These are phyloP conservation scores for Platysternon megacephalum DNA, from an alignment of 2,113 vertebrate genomes.

Conservation along the genomic window DNA sequence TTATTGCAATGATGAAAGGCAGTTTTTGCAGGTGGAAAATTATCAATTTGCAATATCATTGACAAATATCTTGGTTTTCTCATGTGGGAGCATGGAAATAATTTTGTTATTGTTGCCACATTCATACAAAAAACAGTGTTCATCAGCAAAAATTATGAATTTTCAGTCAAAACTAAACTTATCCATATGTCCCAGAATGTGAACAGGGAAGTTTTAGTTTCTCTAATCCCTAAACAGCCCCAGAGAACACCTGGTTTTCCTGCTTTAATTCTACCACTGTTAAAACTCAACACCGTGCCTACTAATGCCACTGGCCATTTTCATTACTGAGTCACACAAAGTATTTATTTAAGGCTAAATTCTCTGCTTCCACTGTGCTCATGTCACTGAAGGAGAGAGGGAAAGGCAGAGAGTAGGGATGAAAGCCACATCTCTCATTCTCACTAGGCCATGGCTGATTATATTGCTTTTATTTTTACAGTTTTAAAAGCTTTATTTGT, in stretches of 20 bases:
- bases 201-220: neutral
- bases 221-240: neutral
- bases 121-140: neutral
- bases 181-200: accelerated
- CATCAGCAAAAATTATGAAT: neutral
- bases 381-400: neutral
- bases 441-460: neutral
- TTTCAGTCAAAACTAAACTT: neutral
- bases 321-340: neutral
- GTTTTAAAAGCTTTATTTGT: neutral
- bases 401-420: neutral
- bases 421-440: neutral
- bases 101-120: neutral
- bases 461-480: neutral
- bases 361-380: neutral
- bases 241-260: neutral
- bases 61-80: neutral
- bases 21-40: neutral
- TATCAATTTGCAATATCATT: neutral
- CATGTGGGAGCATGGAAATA: neutral
- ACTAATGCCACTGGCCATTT: neutral
- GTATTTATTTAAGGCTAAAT: neutral
- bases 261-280: neutral
- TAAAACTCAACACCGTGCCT: neutral
- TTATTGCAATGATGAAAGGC: neutral